Conservation (phyloP, 2,797 vertebrate species). For the Babyrousa celebensis region DNA sequence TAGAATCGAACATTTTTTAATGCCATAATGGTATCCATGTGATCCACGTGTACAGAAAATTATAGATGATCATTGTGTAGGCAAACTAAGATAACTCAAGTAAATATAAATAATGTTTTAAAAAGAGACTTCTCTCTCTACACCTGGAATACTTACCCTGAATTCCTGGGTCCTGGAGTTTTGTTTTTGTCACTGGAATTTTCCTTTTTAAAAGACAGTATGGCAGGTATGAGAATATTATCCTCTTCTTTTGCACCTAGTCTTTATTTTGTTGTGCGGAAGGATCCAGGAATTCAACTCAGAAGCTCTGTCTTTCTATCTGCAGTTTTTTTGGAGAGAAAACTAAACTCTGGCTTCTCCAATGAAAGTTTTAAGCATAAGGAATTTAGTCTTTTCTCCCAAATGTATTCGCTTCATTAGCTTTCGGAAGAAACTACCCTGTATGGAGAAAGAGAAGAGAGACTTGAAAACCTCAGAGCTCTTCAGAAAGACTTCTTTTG, state of each 20-base stretch:
- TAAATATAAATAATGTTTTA: constrained; percentile 22
- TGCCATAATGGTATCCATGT: neutral
- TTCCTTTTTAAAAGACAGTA: constrained; percentile 16
- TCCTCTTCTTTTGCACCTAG: neutral
- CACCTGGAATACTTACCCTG: neutral
- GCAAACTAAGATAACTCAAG: neutral
- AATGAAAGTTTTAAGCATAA: constrained; percentile 39
- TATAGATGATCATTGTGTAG: neutral
- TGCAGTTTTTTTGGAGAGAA: neutral
- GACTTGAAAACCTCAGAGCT: constrained; percentile 70
- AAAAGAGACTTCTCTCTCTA: neutral
- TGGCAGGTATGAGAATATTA: neutral
- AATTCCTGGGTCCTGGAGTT: neutral
- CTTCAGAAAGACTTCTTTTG: constrained; percentile 80
- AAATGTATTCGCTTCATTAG: constrained; percentile 78
- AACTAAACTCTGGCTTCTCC: neutral
- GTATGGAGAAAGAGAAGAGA: constrained; percentile 49
- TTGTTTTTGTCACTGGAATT: neutral
- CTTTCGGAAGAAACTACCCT: constrained; percentile 73
- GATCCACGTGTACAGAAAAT: neutral
- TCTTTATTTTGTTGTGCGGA: constrained; percentile 1
- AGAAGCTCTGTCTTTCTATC: neutral
- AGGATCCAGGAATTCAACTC: neutral
- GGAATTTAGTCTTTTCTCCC: constrained; percentile 78
- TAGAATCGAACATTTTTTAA: neutral